Conservation (phyloP, 1,140 invertebrate genomes). For the Rhopalosiphum padi region DNA sequence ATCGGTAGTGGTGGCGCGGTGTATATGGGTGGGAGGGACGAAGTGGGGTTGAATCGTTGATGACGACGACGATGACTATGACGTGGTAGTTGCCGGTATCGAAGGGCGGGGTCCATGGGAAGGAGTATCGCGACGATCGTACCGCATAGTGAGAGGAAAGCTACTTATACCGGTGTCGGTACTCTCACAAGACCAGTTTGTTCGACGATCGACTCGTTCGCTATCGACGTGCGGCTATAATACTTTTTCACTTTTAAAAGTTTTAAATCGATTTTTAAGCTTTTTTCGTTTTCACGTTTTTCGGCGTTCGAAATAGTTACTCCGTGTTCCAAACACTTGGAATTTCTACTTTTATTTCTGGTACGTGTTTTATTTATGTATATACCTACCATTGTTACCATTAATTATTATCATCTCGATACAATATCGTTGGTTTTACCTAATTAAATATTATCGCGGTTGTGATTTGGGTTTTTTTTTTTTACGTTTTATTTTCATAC, state of each 20-base stretch:
- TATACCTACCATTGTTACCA: too few relatives aligned
- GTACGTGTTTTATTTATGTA: background rate
- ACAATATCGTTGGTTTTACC: background rate
- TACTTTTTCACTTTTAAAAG: background rate
- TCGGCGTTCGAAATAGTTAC: background rate
- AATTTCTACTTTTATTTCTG: background rate
- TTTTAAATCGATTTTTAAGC: background rate
- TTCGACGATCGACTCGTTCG: background rate
- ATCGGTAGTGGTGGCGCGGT: background rate
- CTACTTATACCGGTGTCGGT: constrained; percentile 47
- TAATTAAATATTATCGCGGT: background rate
- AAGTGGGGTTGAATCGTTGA: background rate
- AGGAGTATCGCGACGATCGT: background rate
- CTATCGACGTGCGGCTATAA: background rate
- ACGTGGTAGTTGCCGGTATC: background rate
- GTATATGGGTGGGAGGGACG: background rate
- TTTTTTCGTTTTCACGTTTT: background rate
- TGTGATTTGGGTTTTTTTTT: background rate
- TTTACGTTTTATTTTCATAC: background rate
- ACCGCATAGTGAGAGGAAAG: background rate
- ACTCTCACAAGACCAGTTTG: constrained; percentile 35
- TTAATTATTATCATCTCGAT: background rate
- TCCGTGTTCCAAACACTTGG: background rate
- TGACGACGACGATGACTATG: background rate
- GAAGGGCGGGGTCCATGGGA: constrained; percentile 37